Conservation (phyloP, 2,888 invertebrate genomes). For the Heteromyza rotundicornis region DNA sequence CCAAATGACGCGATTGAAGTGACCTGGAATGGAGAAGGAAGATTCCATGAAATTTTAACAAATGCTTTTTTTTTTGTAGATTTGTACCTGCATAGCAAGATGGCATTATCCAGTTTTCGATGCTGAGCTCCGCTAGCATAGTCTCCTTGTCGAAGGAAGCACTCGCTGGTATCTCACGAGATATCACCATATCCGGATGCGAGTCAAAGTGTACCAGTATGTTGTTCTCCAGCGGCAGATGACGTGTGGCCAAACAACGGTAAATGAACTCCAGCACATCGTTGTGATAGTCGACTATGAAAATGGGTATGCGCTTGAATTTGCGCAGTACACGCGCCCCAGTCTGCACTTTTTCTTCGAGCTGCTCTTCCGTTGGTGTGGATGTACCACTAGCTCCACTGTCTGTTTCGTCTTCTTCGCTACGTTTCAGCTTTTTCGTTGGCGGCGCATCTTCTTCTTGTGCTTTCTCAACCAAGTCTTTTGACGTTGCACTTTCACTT, state of each 20-base stretch:
- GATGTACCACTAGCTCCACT: constrained; percentile 14
- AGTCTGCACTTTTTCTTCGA: constrained; percentile 35
- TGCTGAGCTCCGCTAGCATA: constrained; percentile 76
- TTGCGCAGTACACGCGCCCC: constrained; percentile 36
- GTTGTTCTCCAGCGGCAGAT: constrained; percentile 77
- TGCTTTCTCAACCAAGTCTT: neutral
- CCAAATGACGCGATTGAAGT: constrained; percentile 81
- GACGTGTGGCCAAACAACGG: constrained; percentile 79
- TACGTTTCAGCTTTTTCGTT: constrained; percentile 34
- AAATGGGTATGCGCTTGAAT: constrained; percentile 71
- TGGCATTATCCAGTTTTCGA: constrained; percentile 94
- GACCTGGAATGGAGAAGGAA: constrained; percentile 62
- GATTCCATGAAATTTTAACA: neutral
- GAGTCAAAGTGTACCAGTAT: constrained; percentile 87
- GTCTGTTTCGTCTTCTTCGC: constrained; percentile 8
- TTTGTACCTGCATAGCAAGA: constrained; percentile 77
- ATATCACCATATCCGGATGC: constrained; percentile 90
- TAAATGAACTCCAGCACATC: constrained; percentile 80
- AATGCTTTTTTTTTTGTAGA: too few relatives aligned
- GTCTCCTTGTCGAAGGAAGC: constrained; percentile 76
- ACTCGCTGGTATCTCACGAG: constrained; percentile 76
- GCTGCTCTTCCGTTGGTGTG: neutral
- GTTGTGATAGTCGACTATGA: constrained; percentile 81
- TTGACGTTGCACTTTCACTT: constrained; percentile 6
- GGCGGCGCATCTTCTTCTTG: constrained; percentile 34